Evolutionary conservation across 1,140 invertebrate species (phyloP).

Genomic region (Bathynomus jamesi): DNA sequence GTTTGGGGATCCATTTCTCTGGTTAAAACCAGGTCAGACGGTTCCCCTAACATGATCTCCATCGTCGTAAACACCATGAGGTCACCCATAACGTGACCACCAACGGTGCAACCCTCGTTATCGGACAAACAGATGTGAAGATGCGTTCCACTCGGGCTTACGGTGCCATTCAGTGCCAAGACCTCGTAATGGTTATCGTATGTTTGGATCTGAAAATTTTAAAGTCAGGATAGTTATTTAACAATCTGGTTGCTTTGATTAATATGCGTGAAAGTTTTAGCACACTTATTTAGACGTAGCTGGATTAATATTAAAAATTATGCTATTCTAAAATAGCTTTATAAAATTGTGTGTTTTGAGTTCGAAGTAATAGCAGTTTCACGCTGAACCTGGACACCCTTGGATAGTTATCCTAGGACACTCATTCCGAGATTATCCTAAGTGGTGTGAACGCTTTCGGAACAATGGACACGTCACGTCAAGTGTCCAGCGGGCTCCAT

Average conservation of each 20-base stretch:
- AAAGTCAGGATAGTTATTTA: not conserved
- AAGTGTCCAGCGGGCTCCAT: no score
- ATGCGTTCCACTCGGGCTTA: slow-evolving; percentile 42
- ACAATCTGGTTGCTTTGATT: not conserved
- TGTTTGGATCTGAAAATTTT: slow-evolving; percentile 38
- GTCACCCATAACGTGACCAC: slow-evolving; percentile 47
- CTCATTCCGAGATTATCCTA: no score
- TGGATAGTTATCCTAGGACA: no score
- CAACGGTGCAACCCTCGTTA: slow-evolving; percentile 42
- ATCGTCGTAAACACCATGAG: slow-evolving; percentile 47
- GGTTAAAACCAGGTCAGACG: slow-evolving; percentile 38
- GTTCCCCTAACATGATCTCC: slow-evolving; percentile 45
- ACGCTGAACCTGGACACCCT: no score
- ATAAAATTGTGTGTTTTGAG: no score
- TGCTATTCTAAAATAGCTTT: no score
- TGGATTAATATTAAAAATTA: no score
- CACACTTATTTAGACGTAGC: not conserved
- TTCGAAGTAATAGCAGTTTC: no score
- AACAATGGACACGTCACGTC: no score
- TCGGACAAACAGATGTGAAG: slow-evolving; percentile 45
- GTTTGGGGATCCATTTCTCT: slow-evolving; percentile 41
- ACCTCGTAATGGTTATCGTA: slow-evolving; percentile 45
- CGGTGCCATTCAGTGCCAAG: slow-evolving; percentile 45
- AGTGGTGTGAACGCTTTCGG: no score
- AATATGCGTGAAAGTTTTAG: not conserved